These are phyloP conservation scores for Pungitius pungitius DNA, from an alignment of 2,113 vertebrate genomes.

Conservation along the genomic window DNA sequence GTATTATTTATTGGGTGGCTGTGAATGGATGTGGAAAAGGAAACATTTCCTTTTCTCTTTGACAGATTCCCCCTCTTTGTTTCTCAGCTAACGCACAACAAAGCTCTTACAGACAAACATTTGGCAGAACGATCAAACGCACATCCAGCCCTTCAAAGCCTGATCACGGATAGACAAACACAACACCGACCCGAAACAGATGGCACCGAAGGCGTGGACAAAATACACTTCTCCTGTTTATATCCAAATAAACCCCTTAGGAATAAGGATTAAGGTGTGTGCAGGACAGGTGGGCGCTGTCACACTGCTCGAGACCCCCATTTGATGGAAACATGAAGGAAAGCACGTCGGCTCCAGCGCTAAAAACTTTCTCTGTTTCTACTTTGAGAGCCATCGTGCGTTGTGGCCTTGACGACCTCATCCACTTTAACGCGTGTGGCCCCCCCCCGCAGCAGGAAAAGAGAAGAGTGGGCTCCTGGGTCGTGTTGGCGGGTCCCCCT, in stretches of 20 bases:
- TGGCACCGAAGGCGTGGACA: slow-evolving; percentile 26
- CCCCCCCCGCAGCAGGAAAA: neutral
- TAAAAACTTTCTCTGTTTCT: slow-evolving; percentile 1
- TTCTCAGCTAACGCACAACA: slow-evolving; percentile 53
- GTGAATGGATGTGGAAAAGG: slow-evolving; percentile 37
- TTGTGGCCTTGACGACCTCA: neutral
- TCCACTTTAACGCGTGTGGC: neutral
- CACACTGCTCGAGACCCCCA: slow-evolving; percentile 1
- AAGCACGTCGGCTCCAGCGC: neutral
- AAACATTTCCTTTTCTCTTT: slow-evolving; percentile 46
- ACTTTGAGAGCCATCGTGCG: neutral
- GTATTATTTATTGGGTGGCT: slow-evolving; percentile 35
- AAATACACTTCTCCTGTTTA: slow-evolving; percentile 44
- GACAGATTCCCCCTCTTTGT: slow-evolving; percentile 48
- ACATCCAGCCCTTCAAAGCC: slow-evolving; percentile 48
- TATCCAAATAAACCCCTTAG: slow-evolving; percentile 49
- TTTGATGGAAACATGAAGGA: slow-evolving; percentile 15
- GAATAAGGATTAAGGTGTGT: slow-evolving; percentile 38
- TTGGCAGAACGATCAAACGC: slow-evolving; percentile 63
- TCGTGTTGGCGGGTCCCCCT: too few species aligned
- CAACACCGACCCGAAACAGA: slow-evolving; percentile 48
- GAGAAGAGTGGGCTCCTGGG: neutral
- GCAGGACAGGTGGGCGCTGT: slow-evolving; percentile 53
- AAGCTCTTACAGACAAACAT: slow-evolving; percentile 47
- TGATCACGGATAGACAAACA: slow-evolving; percentile 53